Evolutionary conservation across 2,888 invertebrate species (phyloP), one percentile per base, ranked within the genome.

Genomic region (Odontocolon sp.): DNA sequence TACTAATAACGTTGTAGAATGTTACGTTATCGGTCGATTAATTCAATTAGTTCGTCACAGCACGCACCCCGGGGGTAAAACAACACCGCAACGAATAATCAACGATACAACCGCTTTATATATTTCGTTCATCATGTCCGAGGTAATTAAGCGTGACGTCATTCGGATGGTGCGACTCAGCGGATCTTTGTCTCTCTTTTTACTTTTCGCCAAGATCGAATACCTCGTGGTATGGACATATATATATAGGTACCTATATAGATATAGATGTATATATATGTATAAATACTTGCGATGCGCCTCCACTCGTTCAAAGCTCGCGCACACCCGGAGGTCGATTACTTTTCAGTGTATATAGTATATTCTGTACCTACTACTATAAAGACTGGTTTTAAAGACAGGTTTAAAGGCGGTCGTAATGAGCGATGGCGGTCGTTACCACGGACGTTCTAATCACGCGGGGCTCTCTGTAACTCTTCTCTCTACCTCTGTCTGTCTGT

Each of bases 81-180:
- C 69, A 56, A 42, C 75, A 26, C 40, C 1, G n/a, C 14, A 21
- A 47, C n/a, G 31, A 38, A 28, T 45, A 36, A 57, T 18, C 40
- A 9, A 63, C 59, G 64, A 56, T 31, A 33, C 70, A 54, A 67
- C 67, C 47, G 52, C 63, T 74, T 68, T 31, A 70, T n/a, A n/a
- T 70, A 76, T 70, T 77, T 69, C 52, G 56, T 67, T 74, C 71
- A 66, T 70, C 70, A 74, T 80, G 75, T 77, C 69, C 42, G 57
- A 47, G 70, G 71, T 79, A 80, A 80, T 81, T 81, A 81, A 79
- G 21, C 56, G 64, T 80, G 77, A 77, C 77, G 77, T 80, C 79
- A 79, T 73, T 3, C 68, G 33, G 71, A 66, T 67, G 54, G 36
- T 47, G 40, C 56, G 40, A 76, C 69, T 72, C 47, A n/a, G n/a